phyloP scores from a whole-genome alignment of 2,888 invertebrate genomes.

The Tetheella fluctuosa region DNA sequence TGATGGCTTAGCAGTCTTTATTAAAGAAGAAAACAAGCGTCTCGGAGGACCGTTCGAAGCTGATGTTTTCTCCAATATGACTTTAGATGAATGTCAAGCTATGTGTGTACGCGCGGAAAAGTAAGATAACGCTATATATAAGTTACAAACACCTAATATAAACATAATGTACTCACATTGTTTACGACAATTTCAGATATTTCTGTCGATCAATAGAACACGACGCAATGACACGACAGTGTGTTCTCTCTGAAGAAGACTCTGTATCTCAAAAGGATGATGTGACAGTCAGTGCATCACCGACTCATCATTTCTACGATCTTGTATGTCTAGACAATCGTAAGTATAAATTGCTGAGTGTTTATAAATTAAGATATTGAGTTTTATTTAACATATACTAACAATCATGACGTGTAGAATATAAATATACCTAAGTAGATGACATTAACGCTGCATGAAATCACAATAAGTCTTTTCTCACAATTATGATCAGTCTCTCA shows the following conservation, averaged over 20 bases:
- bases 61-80: conserved; percentile 93
- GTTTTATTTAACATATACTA: conserved; percentile 12
- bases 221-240: conserved; percentile 93
- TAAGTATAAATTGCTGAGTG: conserved; percentile 80
- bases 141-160: neutral
- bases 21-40: conserved; percentile 94
- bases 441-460: conserved; percentile 54
- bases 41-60: conserved; percentile 95
- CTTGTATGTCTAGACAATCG: conserved; percentile 95
- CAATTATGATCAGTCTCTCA: conserved; percentile 82
- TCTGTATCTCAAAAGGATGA: conserved; percentile 95
- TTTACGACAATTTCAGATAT: conserved; percentile 76
- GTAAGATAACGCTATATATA: conserved; percentile 69
- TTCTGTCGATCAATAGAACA: conserved; percentile 95
- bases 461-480: conserved; percentile 74
- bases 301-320: conserved; percentile 94
- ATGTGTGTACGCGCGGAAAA: conserved; percentile 94
- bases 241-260: conserved; percentile 96
- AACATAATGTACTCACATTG: neutral
- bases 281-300: conserved; percentile 92
- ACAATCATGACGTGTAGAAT: conserved; percentile 6
- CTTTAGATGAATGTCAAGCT: conserved; percentile 93
- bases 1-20: conserved; percentile 93
- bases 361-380: conserved; percentile 33
- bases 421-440: conserved; percentile 7